These are phyloP conservation scores for Andricus quercusramuli DNA, from an alignment of 2,888 invertebrate species.

Conservation along the genomic window DNA sequence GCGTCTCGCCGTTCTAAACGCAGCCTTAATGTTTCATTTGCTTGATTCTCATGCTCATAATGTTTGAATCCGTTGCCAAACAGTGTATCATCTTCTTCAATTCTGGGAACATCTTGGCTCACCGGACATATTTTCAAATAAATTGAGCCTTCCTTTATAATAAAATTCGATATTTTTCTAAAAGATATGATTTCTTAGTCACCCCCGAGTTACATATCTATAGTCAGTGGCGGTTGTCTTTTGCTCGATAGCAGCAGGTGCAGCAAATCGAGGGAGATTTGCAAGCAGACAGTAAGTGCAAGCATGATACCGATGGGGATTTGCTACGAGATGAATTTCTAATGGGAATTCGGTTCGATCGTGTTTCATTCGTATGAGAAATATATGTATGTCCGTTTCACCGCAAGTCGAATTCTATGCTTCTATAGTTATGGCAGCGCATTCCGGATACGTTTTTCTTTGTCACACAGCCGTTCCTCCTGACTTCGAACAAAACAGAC, in stretches of 20 bases:
- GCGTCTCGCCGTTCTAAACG: not conserved
- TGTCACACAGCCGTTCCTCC: conserved; percentile 58
- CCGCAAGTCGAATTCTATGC: conserved; percentile 16
- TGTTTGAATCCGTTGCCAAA: conserved; percentile 2
- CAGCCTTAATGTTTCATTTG: not conserved
- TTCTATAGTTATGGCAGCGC: conserved; percentile 35
- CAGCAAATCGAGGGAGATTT: conserved; percentile 41
- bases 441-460: conserved; percentile 62
- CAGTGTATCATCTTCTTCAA: conserved; percentile 19
- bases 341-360: conserved; percentile 52
- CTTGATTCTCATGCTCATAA: not conserved
- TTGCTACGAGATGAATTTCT: conserved; percentile 53
- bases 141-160: too few relatives aligned
- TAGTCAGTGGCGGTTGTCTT: conserved; percentile 13
- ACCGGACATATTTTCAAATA: not conserved
- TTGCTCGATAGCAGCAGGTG: conserved; percentile 48
- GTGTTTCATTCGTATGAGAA: conserved; percentile 46
- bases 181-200: conserved; percentile 14
- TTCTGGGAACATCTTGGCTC: not conserved
- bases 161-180: too few relatives aligned
- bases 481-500: conserved; percentile 13
- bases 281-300: conserved; percentile 40
- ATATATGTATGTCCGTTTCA: conserved; percentile 31
- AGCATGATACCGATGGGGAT: conserved; percentile 40
- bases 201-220: not conserved